Percentiles rank a stretch among this genome's conserved stretches.
phyloP scores from a whole-genome alignment of 2,797 vertebrate genomes.

The Sebastes miniatus region DNA sequence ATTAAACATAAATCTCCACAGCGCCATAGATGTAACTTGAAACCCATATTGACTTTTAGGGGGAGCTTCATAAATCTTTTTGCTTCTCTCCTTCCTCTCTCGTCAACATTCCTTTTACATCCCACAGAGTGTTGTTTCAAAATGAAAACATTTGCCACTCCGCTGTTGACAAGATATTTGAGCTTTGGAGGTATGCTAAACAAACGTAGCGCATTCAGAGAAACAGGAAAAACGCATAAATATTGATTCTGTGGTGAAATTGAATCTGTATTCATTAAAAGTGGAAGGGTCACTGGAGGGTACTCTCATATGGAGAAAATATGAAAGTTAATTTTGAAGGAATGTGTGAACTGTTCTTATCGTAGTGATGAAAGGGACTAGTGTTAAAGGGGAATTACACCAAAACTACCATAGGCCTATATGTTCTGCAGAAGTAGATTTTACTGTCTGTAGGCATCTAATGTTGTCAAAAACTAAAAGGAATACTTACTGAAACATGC shows the following conservation, averaged over 20 bases:
- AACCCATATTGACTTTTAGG: constrained; percentile 83
- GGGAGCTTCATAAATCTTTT: constrained; percentile 81
- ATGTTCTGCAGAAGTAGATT: neutral
- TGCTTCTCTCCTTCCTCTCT: constrained; percentile 52
- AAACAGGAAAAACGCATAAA: constrained; percentile 19
- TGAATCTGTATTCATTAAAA: constrained; percentile 21
- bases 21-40: constrained; percentile 77
- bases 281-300: constrained; percentile 2
- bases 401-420: neutral
- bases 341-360: constrained; percentile 28
- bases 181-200: constrained; percentile 42
- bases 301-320: constrained; percentile 19
- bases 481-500: neutral
- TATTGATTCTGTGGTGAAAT: constrained; percentile 22
- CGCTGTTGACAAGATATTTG: constrained; percentile 39
- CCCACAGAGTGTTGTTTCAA: constrained; percentile 17
- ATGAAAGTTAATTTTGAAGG: constrained; percentile 28
- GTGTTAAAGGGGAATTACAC: neutral
- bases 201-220: constrained; percentile 18
- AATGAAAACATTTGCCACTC: constrained; percentile 36
- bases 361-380: neutral
- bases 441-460: neutral
- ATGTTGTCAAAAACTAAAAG: neutral
- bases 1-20: constrained; percentile 85
- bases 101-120: constrained; percentile 52